Conservation (phyloP, 2,113 vertebrate species). For the Rallus limicola region DNA sequence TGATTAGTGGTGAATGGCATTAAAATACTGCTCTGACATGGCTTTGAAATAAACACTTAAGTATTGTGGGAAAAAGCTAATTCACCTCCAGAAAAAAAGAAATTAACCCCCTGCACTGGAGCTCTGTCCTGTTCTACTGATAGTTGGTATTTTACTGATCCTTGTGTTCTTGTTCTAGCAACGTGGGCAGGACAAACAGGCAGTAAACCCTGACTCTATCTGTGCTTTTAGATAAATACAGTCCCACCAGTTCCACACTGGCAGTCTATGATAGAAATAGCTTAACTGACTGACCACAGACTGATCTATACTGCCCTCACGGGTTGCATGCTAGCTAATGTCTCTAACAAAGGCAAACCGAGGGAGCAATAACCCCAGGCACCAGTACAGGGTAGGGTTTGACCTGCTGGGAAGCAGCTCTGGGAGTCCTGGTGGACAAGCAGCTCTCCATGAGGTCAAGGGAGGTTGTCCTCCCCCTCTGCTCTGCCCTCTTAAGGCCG, state of each 20-base stretch:
- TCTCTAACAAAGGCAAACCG: neutral
- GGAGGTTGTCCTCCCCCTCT: too few relatives aligned
- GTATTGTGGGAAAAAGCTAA: neutral
- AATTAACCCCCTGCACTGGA: neutral
- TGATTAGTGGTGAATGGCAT: neutral
- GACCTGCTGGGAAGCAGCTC: too few relatives aligned
- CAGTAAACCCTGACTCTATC: neutral
- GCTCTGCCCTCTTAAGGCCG: too few relatives aligned
- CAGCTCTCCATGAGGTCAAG: too few relatives aligned
- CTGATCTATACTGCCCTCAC: neutral
- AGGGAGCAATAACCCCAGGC: too few relatives aligned
- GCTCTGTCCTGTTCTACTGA: neutral
- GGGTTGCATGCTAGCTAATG: neutral
- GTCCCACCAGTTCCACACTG: accelerated
- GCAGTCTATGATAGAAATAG: neutral
- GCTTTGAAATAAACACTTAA: neutral
- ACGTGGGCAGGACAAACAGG: neutral
- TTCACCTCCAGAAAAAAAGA: neutral
- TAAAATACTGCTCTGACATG: neutral
- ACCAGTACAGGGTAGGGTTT: too few relatives aligned
- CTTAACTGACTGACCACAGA: neutral
- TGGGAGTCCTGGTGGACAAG: too few relatives aligned
- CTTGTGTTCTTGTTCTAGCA: neutral
- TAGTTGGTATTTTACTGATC: neutral
- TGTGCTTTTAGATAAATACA: neutral